These are phyloP conservation scores for Chelonus insularis DNA, from an alignment of 1,140 invertebrate genomes.

Conservation along the genomic window DNA sequence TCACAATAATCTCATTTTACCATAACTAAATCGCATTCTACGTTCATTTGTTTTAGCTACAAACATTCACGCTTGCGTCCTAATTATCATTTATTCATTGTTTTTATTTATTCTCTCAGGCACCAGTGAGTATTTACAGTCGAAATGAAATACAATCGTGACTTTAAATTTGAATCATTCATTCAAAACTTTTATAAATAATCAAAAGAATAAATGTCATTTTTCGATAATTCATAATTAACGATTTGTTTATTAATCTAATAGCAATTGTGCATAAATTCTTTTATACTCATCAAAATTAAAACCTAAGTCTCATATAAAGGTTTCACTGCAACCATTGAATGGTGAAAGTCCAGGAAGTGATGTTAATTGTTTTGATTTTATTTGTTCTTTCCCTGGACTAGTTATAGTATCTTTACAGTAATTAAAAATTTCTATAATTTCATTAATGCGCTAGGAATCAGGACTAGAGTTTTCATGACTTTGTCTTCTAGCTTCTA, in stretches of 20 bases:
- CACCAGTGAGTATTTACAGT: constrained; percentile 59
- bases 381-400: constrained; percentile 37
- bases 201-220: constrained; percentile 10
- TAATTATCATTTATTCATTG: neutral
- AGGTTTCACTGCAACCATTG: constrained; percentile 51
- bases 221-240: neutral
- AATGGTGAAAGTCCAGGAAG: constrained; percentile 45
- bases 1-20: neutral
- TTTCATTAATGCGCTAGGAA: constrained; percentile 58
- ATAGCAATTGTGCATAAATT: constrained; percentile 13
- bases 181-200: neutral
- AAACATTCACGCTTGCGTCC: neutral
- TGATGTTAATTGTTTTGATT: no score
- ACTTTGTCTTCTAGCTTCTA: constrained; percentile 65
- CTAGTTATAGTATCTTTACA: constrained; percentile 29
- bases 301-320: no score
- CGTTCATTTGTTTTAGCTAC: constrained; percentile 4
- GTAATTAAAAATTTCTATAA: constrained; percentile 50
- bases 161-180: constrained; percentile 4
- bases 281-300: neutral
- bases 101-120: constrained; percentile 41
- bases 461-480: constrained; percentile 52
- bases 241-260: neutral
- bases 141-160: constrained; percentile 17
- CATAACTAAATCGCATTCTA: neutral